Conservation (phyloP, 2,113 vertebrate species). For the Peucedramus taeniatus region DNA sequence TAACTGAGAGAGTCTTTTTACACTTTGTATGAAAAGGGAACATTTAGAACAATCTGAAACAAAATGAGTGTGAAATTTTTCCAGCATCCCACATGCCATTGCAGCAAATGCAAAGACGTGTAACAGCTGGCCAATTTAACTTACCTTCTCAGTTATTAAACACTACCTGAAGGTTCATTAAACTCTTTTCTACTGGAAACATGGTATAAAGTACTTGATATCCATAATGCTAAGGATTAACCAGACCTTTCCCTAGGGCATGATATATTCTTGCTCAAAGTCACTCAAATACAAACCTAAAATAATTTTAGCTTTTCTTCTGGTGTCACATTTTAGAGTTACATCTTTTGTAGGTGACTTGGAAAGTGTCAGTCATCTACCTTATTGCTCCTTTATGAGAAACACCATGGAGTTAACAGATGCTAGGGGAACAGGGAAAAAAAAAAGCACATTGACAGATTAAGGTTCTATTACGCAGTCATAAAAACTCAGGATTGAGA, state of each 20-base stretch:
- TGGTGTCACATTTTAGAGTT: not conserved
- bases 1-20: constrained; percentile 21
- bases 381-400: not conserved
- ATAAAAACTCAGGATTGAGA: not conserved
- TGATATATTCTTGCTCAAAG: not conserved
- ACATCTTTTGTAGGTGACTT: not conserved
- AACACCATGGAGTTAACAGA: not conserved
- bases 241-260: not conserved
- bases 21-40: constrained; percentile 31
- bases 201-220: not conserved
- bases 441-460: not conserved
- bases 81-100: not conserved
- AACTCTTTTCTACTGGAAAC: constrained; percentile 44
- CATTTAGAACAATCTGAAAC: constrained; percentile 48
- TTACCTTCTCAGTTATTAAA: constrained; percentile 53
- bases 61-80: constrained; percentile 56
- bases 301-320: not conserved
- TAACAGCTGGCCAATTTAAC: constrained; percentile 59
- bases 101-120: not conserved
- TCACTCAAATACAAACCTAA: not conserved
- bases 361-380: not conserved
- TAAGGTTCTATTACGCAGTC: not conserved
- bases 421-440: not conserved
- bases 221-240: not conserved
- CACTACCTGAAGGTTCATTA: constrained; percentile 36